These are phyloP conservation scores for Nephotettix cincticeps DNA, from an alignment of 1,140 invertebrate genomes.

Conservation along the genomic window DNA sequence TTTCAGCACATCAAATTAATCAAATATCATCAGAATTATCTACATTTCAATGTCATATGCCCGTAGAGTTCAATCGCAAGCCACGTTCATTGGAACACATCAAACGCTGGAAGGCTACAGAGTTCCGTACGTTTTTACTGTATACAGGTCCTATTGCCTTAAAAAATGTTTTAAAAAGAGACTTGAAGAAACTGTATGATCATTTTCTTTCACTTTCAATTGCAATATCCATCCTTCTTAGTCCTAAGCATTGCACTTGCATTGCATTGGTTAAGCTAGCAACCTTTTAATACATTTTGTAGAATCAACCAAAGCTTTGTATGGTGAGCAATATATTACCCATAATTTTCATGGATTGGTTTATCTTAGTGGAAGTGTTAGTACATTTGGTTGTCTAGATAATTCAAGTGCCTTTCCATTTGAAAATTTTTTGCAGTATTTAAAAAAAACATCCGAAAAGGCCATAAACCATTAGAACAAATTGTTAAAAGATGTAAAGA, in stretches of 20 bases:
- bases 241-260: neutral
- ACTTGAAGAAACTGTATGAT: slow-evolving; percentile 44
- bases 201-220: slow-evolving; percentile 46
- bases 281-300: slow-evolving; percentile 12
- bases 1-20: neutral
- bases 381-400: slow-evolving; percentile 3
- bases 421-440: slow-evolving; percentile 10
- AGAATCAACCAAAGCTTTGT: neutral
- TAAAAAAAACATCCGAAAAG: too few species aligned
- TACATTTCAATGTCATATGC: slow-evolving; percentile 30
- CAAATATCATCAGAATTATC: slow-evolving; percentile 30
- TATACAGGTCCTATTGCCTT: slow-evolving; percentile 51
- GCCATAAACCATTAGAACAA: too few species aligned
- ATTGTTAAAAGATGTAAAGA: too few species aligned
- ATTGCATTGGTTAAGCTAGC: neutral
- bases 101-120: slow-evolving; percentile 51
- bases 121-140: slow-evolving; percentile 50
- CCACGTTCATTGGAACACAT: slow-evolving; percentile 45
- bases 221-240: neutral
- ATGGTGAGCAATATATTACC: slow-evolving; percentile 4
- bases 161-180: slow-evolving; percentile 33
- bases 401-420: slow-evolving; percentile 8
- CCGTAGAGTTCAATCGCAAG: slow-evolving; percentile 48
- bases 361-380: too few species aligned
- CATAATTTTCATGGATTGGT: too few species aligned